Conservation (phyloP, 1,140 invertebrate genomes). For the Magallana ariakensis region DNA sequence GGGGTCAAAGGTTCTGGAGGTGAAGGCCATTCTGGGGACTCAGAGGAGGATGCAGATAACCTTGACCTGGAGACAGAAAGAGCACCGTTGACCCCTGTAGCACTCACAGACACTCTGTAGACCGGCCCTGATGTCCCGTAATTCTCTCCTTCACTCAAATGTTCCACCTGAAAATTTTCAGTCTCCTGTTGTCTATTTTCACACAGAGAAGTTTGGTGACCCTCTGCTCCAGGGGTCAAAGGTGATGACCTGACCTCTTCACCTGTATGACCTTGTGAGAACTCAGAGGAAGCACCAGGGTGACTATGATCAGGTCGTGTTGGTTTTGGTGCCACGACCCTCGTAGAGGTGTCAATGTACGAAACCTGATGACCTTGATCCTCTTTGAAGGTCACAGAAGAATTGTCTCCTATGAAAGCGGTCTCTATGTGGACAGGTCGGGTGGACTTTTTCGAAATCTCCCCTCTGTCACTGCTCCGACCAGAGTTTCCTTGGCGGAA, state of each 20-base stretch:
- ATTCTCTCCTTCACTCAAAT: neutral
- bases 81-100: neutral
- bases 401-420: constrained; percentile 65
- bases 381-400: neutral
- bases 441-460: constrained; percentile 7
- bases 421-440: constrained; percentile 65
- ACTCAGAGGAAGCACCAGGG: constrained; percentile 25
- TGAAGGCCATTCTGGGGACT: constrained; percentile 78
- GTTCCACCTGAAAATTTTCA: neutral
- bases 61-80: constrained; percentile 35
- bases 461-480: constrained; percentile 8
- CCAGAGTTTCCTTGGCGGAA: constrained; percentile 17
- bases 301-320: constrained; percentile 51
- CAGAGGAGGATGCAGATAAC: constrained; percentile 67
- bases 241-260: constrained; percentile 6
- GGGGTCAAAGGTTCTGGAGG: constrained; percentile 77
- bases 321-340: constrained; percentile 62
- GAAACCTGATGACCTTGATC: neutral
- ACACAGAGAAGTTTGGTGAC: neutral
- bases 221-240: neutral
- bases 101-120: neutral
- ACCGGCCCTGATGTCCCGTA: neutral
- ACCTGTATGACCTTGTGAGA: neutral
- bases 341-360: constrained; percentile 24
- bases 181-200: neutral